These are phyloP conservation scores for Antheraea assamensis DNA, from an alignment of 2,888 invertebrate genomes.

Conservation along the genomic window DNA sequence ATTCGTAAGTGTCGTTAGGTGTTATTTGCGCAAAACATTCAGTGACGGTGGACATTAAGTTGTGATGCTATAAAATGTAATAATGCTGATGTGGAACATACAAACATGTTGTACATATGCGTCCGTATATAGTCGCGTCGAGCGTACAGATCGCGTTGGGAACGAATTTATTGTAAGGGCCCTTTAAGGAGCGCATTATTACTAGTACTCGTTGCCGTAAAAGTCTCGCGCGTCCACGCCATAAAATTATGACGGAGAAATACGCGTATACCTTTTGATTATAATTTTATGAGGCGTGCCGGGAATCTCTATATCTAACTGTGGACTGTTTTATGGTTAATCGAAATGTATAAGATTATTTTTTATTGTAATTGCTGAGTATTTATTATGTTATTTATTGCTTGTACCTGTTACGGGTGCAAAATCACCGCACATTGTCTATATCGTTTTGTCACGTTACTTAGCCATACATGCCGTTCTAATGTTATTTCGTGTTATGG, in stretches of 20 bases:
- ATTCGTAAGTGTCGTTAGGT: not conserved
- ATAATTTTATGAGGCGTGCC: slow-evolving; percentile 9
- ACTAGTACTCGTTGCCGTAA: slow-evolving; percentile 17
- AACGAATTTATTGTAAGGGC: slow-evolving; percentile 15
- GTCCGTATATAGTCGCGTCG: not conserved
- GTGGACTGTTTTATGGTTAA: not conserved
- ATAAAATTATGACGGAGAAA: slow-evolving; percentile 19
- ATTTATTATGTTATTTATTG: not conserved
- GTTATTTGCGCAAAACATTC: slow-evolving; percentile 1
- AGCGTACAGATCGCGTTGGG: slow-evolving; percentile 5
- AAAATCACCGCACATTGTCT: not conserved
- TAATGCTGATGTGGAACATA: slow-evolving; percentile 5
- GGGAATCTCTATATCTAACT: slow-evolving; percentile 1
- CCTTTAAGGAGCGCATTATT: slow-evolving; percentile 15
- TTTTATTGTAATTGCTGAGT: not conserved
- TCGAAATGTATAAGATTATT: not conserved
- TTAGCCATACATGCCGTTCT: no score
- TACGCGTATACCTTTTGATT: slow-evolving; percentile 3
- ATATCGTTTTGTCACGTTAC: not conserved
- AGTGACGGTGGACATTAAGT: slow-evolving; percentile 6
- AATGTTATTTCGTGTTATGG: no score
- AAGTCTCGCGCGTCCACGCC: slow-evolving; percentile 1
- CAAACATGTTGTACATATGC: not conserved
- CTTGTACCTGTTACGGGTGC: not conserved
- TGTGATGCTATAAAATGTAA: slow-evolving; percentile 3